Evolutionary conservation across 2,797 vertebrate genomes (phyloP).

Genomic region (Clarias laeviceps): DNA sequence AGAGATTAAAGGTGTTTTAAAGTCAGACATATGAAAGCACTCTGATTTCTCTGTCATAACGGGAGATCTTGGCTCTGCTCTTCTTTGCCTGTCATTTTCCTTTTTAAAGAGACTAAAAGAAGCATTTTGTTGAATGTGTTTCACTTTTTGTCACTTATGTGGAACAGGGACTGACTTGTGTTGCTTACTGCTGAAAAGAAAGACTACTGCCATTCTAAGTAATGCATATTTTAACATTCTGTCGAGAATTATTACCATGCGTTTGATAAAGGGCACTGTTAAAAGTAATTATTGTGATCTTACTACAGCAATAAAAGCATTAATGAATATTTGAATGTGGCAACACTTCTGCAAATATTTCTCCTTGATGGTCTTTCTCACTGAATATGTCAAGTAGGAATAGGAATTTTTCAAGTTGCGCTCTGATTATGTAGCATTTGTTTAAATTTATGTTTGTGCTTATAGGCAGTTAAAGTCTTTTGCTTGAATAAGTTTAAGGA

Average conservation of each 20-base stretch:
- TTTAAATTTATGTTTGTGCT: conserved; percentile 3
- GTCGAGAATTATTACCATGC: neutral
- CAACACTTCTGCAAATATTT: conserved; percentile 10
- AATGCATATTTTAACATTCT: conserved; percentile 25
- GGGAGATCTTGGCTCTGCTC: neutral
- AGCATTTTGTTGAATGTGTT: neutral
- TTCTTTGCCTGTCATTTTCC: conserved; percentile 1
- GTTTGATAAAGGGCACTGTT: conserved; percentile 7
- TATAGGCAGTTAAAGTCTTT: neutral
- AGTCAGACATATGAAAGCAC: conserved; percentile 12
- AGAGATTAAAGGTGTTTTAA: conserved; percentile 7
- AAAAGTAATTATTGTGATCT: conserved; percentile 22
- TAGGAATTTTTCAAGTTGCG: neutral
- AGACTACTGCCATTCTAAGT: neutral
- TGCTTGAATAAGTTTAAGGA: neutral
- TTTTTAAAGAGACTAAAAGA: conserved; percentile 18
- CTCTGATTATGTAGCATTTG: neutral
- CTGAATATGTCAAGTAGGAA: neutral
- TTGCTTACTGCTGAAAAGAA: conserved; percentile 3
- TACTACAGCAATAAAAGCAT: neutral
- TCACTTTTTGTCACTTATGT: neutral
- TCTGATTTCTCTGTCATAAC: conserved; percentile 14
- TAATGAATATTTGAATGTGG: neutral
- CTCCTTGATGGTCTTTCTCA: conserved; percentile 8
- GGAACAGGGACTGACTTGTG: conserved; percentile 5